Percentiles rank a stretch among this genome's conserved stretches.
Conservation (phyloP, 2,888 invertebrate genomes). For the Coenonympha arcania region DNA sequence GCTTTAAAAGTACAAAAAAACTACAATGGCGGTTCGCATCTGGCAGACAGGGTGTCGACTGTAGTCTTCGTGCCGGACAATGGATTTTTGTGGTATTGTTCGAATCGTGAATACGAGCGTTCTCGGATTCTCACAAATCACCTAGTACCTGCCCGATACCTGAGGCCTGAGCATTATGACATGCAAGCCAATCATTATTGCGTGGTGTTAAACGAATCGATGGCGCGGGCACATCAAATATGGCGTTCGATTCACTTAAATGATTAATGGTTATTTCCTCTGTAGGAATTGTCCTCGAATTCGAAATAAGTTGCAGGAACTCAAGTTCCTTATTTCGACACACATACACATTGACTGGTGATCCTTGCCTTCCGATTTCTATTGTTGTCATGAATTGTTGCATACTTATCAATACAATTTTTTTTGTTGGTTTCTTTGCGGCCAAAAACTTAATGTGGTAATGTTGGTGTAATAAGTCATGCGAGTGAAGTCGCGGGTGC, state of each 20-base stretch:
- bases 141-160: not conserved
- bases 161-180: not conserved
- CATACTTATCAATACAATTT: no score
- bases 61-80: conserved; percentile 53
- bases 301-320: not conserved
- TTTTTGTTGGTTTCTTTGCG: no score
- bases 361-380: no score
- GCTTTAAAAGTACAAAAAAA: conserved; percentile 21
- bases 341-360: no score
- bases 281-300: not conserved
- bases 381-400: no score
- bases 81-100: conserved; percentile 27
- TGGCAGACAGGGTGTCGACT: conserved; percentile 65
- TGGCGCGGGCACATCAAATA: not conserved
- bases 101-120: not conserved
- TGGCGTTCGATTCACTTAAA: not conserved
- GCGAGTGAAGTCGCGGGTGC: no score
- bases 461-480: no score
- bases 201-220: not conserved
- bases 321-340: no score
- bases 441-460: no score
- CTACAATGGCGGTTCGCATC: conserved; percentile 52
- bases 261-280: not conserved
- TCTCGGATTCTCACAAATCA: not conserved
- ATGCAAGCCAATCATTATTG: not conserved